Evolutionary conservation across 2,888 invertebrate genomes (phyloP), one percentile per base, ranked within the genome.

Genomic region (Synanthedon tipuliformis): DNA sequence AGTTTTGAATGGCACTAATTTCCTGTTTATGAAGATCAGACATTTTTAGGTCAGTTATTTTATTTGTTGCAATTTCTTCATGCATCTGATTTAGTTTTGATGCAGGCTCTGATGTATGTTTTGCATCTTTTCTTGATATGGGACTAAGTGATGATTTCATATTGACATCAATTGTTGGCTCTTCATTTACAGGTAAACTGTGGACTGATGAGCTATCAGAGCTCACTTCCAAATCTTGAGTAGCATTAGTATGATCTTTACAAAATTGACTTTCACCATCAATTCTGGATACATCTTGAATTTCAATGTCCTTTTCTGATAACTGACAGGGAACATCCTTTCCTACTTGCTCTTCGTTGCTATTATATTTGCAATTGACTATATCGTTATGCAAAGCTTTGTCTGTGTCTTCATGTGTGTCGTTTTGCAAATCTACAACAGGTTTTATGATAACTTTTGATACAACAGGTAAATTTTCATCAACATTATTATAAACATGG

Each of bases 361-460:
- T 49, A 8, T 16, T 23, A 16, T 13, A 12, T 23, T 18, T 49
- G 18, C 49, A 49, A 23, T 49, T 49, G 4, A 15, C 12, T 49
- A 12, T 2, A 3, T 16, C 12, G 10, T 49, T 16, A 16, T 59
- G 54, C 54, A 62, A 61, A 49, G 52, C 51, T 55, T 59, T 59
- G n/a, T 57, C 60, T 45, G 51, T 27, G 40, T 56, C 61, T 50
- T 61, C 55, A 51, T 15, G 11, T 10, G 12, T 49, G 49, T 16
- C 49, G 7, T 18, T 49, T 10, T 15, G 45, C 16, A 64, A 58
- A 55, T 69, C 70, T 27, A 63, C 69, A 53, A 78, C 67, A 23
- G 81, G 78, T 63, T 85, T 83, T 52, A 81, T 80, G 49, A 72
- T 81, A 48, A 78, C 65, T 65, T 81, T 76, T 41, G 84, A 78